Conservation (phyloP, 2,113 vertebrate species). For the Chlorocebus sabaeus region DNA sequence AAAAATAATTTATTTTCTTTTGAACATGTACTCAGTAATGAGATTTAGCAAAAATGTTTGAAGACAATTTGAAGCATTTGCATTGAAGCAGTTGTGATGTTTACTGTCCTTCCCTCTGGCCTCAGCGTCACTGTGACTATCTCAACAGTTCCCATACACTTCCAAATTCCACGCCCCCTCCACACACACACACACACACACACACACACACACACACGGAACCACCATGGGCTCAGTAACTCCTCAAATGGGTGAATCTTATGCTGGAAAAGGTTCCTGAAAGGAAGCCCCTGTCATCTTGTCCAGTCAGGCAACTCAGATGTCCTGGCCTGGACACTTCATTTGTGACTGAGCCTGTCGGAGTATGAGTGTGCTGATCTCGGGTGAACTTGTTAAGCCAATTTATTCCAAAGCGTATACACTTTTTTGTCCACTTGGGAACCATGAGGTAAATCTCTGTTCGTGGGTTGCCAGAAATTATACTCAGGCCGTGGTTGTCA, state of each 20-base stretch:
- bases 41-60: background rate
- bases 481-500: background rate
- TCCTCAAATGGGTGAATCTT: background rate
- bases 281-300: background rate
- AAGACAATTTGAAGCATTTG: background rate
- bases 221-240: background rate
- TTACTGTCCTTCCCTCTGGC: background rate
- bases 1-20: too few relatives aligned
- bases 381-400: background rate
- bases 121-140: background rate
- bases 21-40: too few relatives aligned
- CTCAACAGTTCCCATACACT: background rate
- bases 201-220: too few relatives aligned
- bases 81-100: background rate
- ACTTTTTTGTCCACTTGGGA: background rate
- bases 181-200: too few relatives aligned
- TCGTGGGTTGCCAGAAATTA: background rate
- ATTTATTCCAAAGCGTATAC: background rate
- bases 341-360: background rate
- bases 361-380: background rate
- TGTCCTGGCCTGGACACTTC: background rate
- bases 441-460: background rate
- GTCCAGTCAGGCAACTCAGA: too few relatives aligned
- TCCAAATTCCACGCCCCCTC: rapidly evolving
- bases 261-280: background rate